Evolutionary conservation across 23 tunicate genomes (phyloP).

Genomic region (Trididemnum clinides): DNA sequence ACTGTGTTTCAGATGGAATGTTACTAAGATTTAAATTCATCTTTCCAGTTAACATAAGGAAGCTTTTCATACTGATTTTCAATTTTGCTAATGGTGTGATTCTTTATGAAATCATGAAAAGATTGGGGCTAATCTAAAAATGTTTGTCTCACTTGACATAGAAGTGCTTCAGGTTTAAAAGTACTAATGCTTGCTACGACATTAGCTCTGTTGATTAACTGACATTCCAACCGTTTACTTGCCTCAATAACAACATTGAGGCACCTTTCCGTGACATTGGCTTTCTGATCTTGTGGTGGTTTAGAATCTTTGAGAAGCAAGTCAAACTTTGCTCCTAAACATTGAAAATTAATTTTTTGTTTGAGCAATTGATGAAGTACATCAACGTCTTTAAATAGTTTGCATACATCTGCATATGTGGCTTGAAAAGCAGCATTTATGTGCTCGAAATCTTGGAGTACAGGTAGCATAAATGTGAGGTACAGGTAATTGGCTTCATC

Average conservation of each 20-base stretch:
- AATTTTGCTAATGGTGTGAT: neutral
- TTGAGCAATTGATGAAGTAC: neutral
- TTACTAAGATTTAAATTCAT: neutral
- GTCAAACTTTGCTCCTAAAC: neutral
- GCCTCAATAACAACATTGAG: neutral
- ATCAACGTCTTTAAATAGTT: neutral
- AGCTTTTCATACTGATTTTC: constrained; percentile 12
- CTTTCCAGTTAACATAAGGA: neutral
- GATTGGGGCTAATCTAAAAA: neutral
- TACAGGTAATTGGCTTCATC: neutral
- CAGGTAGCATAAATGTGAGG: neutral
- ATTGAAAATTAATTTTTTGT: neutral
- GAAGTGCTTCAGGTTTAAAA: neutral
- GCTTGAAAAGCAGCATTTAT: too few species aligned
- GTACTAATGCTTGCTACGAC: neutral
- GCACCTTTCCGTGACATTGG: neutral
- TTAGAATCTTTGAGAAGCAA: neutral
- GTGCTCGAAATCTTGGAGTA: neutral
- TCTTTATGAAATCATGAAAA: neutral
- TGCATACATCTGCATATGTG: neutral
- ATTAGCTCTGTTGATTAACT: neutral
- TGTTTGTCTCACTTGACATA: constrained; percentile 5
- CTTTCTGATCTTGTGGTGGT: neutral
- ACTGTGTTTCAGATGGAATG: neutral
- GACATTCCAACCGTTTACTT: constrained; percentile 2